Evolutionary conservation across 2,888 invertebrate species (phyloP).

Genomic region (Caenorhabditis sinica): DNA sequence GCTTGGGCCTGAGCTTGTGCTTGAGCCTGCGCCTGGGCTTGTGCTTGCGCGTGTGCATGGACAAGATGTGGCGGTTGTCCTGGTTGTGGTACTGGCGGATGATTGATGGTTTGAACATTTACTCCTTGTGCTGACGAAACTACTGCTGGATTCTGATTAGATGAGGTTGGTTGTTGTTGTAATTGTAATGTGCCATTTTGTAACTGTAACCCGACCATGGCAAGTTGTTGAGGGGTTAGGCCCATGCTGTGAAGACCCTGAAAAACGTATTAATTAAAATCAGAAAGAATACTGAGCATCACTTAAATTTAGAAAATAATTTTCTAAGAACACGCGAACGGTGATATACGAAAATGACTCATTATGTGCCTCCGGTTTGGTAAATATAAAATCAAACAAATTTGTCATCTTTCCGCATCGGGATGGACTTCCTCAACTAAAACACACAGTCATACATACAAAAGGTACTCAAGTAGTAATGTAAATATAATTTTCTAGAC

Average conservation of each 20-base stretch:
- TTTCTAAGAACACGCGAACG: background rate
- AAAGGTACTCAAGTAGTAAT: constrained; percentile 55
- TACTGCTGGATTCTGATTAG: constrained; percentile 36
- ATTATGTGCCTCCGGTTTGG: constrained; percentile 46
- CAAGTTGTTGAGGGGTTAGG: constrained; percentile 44
- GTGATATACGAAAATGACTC: constrained; percentile 16
- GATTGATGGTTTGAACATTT: constrained; percentile 43
- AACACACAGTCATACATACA: constrained; percentile 27
- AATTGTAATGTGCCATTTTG: constrained; percentile 26
- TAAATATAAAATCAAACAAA: constrained; percentile 48
- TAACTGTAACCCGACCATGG: constrained; percentile 26
- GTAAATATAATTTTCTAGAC: constrained; percentile 55
- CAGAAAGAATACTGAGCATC: no score
- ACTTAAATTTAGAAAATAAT: constrained; percentile 6
- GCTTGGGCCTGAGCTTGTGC: constrained; percentile 33
- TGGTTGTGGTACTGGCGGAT: constrained; percentile 49
- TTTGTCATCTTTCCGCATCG: constrained; percentile 35
- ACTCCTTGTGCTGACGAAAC: constrained; percentile 42
- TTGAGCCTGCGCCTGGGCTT: constrained; percentile 23
- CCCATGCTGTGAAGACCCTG: constrained; percentile 36
- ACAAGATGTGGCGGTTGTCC: constrained; percentile 13
- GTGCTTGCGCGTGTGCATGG: constrained; percentile 28
- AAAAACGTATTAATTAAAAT: constrained; percentile 4
- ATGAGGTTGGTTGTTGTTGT: constrained; percentile 22
- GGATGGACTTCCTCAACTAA: background rate